Conservation (phyloP, 23 tunicate species). For the Oikopleura dioica region DNA sequence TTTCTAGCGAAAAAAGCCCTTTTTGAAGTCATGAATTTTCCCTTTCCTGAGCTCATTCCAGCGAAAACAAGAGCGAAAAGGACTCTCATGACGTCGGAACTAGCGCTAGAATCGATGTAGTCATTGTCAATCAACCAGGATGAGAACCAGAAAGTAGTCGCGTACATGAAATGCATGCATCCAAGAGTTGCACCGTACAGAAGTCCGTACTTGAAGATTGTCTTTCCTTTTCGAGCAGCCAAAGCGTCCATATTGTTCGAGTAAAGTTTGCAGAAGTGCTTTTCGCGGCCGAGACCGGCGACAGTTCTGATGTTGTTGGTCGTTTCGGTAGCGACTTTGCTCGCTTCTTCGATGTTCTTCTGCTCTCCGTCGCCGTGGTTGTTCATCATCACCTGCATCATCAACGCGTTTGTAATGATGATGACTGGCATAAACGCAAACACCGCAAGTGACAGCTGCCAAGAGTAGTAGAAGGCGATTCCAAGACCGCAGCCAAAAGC, state of each 20-base stretch:
- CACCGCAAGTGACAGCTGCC: conserved; percentile 38
- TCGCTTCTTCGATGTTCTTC: conserved; percentile 76
- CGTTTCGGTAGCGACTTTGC: conserved; percentile 62
- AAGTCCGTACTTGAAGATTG: conserved; percentile 42
- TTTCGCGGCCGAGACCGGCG: conserved; percentile 51
- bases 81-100: background rate
- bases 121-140: conserved; percentile 45
- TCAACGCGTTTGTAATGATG: conserved; percentile 50
- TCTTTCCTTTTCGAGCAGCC: too few relatives aligned
- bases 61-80: background rate
- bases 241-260: conserved; percentile 22
- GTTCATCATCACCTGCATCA: conserved; percentile 64
- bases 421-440: conserved; percentile 77
- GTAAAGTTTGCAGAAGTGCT: conserved; percentile 26
- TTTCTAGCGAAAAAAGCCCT: too few relatives aligned
- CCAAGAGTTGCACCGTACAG: conserved; percentile 69
- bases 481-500: too few relatives aligned
- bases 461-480: too few relatives aligned
- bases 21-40: too few relatives aligned
- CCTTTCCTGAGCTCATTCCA: background rate
- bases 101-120: conserved; percentile 12
- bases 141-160: conserved; percentile 66
- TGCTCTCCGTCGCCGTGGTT: conserved; percentile 45
- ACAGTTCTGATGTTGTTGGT: conserved; percentile 77
- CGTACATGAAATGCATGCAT: conserved; percentile 71